phyloP scores from a whole-genome alignment of 1,140 invertebrate species.

The Nebria ingens region DNA sequence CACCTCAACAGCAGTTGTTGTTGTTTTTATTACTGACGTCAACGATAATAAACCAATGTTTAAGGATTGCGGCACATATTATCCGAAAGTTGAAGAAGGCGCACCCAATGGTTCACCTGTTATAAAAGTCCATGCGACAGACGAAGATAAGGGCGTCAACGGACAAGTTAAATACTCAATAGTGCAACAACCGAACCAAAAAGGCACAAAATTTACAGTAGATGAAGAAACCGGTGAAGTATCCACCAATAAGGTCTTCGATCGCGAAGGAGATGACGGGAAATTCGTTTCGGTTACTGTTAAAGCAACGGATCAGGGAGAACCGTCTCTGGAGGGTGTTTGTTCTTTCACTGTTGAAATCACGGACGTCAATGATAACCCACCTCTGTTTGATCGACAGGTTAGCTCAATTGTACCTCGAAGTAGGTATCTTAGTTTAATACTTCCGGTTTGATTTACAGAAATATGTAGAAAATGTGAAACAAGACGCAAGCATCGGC shows the following conservation, averaged over 20 bases:
- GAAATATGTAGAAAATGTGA: slow-evolving; percentile 95
- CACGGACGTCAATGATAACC: slow-evolving; percentile 90
- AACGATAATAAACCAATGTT: slow-evolving; percentile 94
- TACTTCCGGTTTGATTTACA: slow-evolving; percentile 34
- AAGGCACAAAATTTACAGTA: slow-evolving; percentile 90
- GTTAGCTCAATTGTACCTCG: too few relatives aligned
- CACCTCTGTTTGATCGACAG: slow-evolving; percentile 88
- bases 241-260: slow-evolving; percentile 90
- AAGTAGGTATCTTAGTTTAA: too few relatives aligned
- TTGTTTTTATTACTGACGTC: slow-evolving; percentile 92
- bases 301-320: slow-evolving; percentile 93
- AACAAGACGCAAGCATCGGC: slow-evolving; percentile 91
- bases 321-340: slow-evolving; percentile 86
- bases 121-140: slow-evolving; percentile 86
- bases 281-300: slow-evolving; percentile 93
- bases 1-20: slow-evolving; percentile 88
- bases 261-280: slow-evolving; percentile 89
- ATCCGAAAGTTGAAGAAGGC: slow-evolving; percentile 86
- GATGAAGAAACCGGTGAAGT: slow-evolving; percentile 92
- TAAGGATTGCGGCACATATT: slow-evolving; percentile 83
- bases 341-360: slow-evolving; percentile 95
- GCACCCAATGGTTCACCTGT: slow-evolving; percentile 86
- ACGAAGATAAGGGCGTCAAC: slow-evolving; percentile 89
- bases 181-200: slow-evolving; percentile 92
- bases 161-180: slow-evolving; percentile 90